Evolutionary conservation across 2,113 vertebrate species (phyloP).

Genomic region (Hippocampus mohnikei): DNA sequence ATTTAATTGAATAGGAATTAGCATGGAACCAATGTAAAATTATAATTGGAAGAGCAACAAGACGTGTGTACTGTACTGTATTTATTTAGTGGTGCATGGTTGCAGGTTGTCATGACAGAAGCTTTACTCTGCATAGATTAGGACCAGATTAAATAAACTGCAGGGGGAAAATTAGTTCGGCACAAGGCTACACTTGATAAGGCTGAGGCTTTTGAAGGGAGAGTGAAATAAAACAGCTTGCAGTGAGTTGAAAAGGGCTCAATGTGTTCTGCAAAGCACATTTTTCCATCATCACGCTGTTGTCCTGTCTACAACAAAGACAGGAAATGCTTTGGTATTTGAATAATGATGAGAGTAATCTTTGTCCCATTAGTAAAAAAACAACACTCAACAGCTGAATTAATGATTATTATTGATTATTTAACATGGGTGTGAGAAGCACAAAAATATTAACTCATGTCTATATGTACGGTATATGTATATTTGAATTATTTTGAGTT

Average conservation of each 20-base stretch:
- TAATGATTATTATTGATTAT: neutral
- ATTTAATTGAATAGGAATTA: slow-evolving; percentile 68
- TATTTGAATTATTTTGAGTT: no score
- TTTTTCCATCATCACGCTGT: slow-evolving; percentile 56
- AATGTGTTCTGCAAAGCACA: slow-evolving; percentile 41
- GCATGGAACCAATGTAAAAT: slow-evolving; percentile 56
- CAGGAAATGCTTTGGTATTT: slow-evolving; percentile 56
- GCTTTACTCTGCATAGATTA: slow-evolving; percentile 47
- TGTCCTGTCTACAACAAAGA: slow-evolving; percentile 59
- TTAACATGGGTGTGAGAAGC: neutral
- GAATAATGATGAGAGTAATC: slow-evolving; percentile 9
- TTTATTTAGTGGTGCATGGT: slow-evolving; percentile 45
- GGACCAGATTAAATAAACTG: slow-evolving; percentile 58
- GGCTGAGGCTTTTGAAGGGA: slow-evolving; percentile 39
- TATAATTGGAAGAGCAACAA: slow-evolving; percentile 65
- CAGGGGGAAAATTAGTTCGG: slow-evolving; percentile 42
- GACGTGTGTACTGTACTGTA: slow-evolving; percentile 52
- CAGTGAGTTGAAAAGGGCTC: slow-evolving; percentile 43
- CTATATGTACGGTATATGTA: no score
- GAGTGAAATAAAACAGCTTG: slow-evolving; percentile 44
- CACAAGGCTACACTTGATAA: slow-evolving; percentile 43
- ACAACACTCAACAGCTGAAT: neutral
- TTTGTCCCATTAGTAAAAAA: neutral
- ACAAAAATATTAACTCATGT: no score
- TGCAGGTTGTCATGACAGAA: slow-evolving; percentile 24